Evolutionary conservation across 2,797 vertebrate genomes (phyloP).

Genomic region (Phataginus tetradactyla): DNA sequence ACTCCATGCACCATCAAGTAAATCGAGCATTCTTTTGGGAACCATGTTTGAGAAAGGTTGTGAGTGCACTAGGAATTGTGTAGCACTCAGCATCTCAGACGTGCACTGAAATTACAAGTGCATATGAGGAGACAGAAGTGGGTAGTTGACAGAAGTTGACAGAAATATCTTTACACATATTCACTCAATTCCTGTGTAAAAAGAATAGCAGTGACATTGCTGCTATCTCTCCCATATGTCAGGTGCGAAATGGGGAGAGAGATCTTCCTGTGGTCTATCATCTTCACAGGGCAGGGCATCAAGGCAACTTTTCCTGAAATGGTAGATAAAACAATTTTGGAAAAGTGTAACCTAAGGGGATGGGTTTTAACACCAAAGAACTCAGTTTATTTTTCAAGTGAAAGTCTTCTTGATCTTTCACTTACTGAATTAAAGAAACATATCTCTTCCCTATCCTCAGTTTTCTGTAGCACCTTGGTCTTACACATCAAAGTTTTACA

Average conservation of each 20-base stretch:
- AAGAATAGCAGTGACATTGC: not conserved
- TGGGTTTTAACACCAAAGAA: not conserved
- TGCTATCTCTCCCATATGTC: not conserved
- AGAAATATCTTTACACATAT: not conserved
- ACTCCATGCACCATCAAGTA: not conserved
- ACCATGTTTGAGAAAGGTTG: not conserved
- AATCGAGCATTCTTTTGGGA: not conserved
- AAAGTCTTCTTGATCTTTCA: not conserved
- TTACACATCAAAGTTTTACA: not conserved
- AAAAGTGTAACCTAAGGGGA: not conserved
- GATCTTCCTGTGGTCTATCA: not conserved
- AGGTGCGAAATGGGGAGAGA: not conserved
- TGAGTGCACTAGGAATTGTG: not conserved
- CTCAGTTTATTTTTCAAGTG: conserved; percentile 13
- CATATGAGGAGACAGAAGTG: not conserved
- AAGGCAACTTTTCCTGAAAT: not conserved
- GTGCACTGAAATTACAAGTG: not conserved
- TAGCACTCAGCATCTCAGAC: not conserved
- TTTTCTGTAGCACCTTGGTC: not conserved
- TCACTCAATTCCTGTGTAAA: not conserved
- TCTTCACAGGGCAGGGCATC: not conserved
- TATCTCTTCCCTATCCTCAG: not conserved
- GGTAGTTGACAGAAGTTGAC: not conserved
- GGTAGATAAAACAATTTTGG: not conserved
- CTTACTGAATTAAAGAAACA: not conserved